Percentiles rank a stretch among this genome's conserved stretches.
These are phyloP conservation scores for Phyllostomus hastatus DNA, from an alignment of 2,113 vertebrate species.

Conservation along the genomic window DNA sequence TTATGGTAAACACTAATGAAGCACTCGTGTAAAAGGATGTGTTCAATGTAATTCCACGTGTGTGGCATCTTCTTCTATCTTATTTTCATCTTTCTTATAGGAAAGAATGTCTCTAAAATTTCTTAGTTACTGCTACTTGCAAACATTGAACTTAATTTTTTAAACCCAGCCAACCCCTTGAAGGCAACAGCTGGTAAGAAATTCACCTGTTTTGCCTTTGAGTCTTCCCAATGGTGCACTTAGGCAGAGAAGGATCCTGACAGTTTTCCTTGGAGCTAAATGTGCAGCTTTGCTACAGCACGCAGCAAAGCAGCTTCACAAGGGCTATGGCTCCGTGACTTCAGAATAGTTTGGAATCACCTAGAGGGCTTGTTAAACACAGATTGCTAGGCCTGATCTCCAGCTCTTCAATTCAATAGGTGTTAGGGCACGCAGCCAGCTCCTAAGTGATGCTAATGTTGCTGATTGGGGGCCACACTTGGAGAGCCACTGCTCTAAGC, in stretches of 20 bases:
- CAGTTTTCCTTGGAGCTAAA: not conserved
- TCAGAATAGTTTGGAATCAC: not conserved
- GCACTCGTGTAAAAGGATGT: not conserved
- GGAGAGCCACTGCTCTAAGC: not conserved
- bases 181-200: not conserved
- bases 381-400: not conserved
- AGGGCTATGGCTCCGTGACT: not conserved
- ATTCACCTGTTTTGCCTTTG: not conserved
- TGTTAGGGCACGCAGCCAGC: not conserved
- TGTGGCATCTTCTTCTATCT: not conserved
- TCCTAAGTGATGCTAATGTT: not conserved
- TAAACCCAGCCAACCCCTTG: not conserved
- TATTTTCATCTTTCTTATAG: not conserved
- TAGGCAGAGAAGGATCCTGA: not conserved
- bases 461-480: not conserved
- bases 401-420: not conserved
- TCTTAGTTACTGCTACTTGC: not conserved
- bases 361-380: not conserved
- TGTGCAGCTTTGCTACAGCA: not conserved
- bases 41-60: not conserved
- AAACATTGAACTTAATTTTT: not conserved
- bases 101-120: not conserved
- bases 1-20: not conserved
- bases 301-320: not conserved
- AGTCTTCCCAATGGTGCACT: not conserved